phyloP scores from a whole-genome alignment of 2,797 vertebrate species.

The Acipenser oxyrinchus region DNA sequence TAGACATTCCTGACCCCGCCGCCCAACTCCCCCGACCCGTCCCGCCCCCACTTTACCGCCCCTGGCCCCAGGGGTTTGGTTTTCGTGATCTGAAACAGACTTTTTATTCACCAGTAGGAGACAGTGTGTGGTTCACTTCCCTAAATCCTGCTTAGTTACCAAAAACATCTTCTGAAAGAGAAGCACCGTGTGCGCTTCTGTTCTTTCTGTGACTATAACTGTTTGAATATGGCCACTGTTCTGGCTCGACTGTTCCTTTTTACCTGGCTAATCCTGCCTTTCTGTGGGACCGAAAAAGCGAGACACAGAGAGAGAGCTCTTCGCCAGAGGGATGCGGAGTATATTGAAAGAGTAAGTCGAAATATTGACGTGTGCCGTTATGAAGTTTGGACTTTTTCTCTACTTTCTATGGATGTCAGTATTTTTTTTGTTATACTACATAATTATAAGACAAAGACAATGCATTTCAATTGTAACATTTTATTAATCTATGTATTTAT shows the following conservation, averaged over 20 bases:
- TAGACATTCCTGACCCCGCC: too few species aligned
- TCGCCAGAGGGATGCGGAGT: conserved; percentile 61
- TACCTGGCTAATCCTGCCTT: conserved; percentile 46
- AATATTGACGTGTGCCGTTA: not conserved
- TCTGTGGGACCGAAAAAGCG: conserved; percentile 55
- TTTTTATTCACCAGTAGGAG: not conserved
- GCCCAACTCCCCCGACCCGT: too few species aligned
- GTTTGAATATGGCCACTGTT: conserved; percentile 39
- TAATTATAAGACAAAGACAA: too few species aligned
- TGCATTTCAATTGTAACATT: too few species aligned
- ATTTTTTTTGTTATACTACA: too few species aligned
- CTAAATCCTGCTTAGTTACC: not conserved
- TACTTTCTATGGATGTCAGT: too few species aligned
- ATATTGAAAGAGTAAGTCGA: conserved; percentile 56
- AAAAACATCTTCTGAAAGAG: not conserved
- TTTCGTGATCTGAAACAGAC: conserved; percentile 8
- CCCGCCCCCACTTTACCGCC: too few species aligned
- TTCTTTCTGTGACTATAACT: not conserved
- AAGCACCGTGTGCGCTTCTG: not conserved
- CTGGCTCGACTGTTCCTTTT: conserved; percentile 47
- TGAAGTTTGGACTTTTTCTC: too few species aligned
- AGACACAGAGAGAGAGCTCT: conserved; percentile 55
- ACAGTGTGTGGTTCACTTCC: conserved; percentile 6
- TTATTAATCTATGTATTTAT: too few species aligned
- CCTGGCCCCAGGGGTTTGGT: not conserved